Evolutionary conservation across 1,140 invertebrate species (phyloP), one percentile per base, ranked within the genome.

Genomic region (Nasonia giraulti): DNA sequence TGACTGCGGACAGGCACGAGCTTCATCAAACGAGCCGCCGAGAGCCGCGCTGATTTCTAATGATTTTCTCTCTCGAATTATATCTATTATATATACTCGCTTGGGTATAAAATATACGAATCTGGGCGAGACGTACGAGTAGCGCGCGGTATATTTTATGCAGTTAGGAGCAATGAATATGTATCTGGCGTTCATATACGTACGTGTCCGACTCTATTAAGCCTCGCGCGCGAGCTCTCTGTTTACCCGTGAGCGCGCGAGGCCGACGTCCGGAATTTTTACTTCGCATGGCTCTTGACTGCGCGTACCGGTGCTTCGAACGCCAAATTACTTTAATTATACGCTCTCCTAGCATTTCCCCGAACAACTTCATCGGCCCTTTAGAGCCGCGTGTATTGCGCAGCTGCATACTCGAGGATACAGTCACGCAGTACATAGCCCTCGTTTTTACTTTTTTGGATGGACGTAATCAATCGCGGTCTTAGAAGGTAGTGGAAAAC

Each of bases 101-200:
- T 37, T 3, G 33, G 33, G 33, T 37, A 40, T 40, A 44, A 44
- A 44, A 40, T 8, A 40, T 40, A 40, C 40, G 40, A 40, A 40
- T 40, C 40, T 40, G 33, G 33, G 2, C 40, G 40, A 40, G n/a
- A n/a, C n/a, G n/a, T n/a, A n/a, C n/a, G n/a, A n/a, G n/a, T n/a
- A n/a, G n/a, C n/a, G n/a, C n/a, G n/a, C n/a, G n/a, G n/a, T n/a
- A n/a, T 40, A 27, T 91, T 91, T 91, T 92, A 92, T 92, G 89
- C 90, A 90, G 88, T 90, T 90, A 87, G 87, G 85, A 69, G 86
- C 89, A 87, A 90, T 91, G 89, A 90, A 91, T 92, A 92, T 92
- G 89, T 90, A 92, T 91, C 83, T 5, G 7, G 7, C 40, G 40
- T 44, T 27, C 27, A 82, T 47, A 47, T 27, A 80, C 75, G 47